phyloP scores from a whole-genome alignment of 2,888 invertebrate species.

The Mesorhabditis spiculigera region DNA sequence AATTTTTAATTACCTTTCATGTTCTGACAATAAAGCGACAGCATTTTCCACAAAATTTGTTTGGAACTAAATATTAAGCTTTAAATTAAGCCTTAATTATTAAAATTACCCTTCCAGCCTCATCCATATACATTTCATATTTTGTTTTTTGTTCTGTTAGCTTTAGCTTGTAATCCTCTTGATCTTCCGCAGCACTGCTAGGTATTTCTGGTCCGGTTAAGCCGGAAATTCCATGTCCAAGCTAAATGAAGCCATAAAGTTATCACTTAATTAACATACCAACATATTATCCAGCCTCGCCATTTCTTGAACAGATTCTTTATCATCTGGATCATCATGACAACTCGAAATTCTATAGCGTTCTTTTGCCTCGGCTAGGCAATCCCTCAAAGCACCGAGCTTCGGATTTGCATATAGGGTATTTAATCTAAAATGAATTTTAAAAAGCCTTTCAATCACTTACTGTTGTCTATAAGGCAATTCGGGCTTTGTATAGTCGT shows the following conservation, averaged over 20 bases:
- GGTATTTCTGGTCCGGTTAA: background rate
- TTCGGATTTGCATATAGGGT: background rate
- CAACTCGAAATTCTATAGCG: background rate
- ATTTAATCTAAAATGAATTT: background rate
- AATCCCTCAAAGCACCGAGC: background rate
- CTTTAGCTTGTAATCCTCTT: constrained; percentile 20
- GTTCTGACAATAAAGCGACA: constrained; percentile 70
- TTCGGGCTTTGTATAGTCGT: too few species aligned
- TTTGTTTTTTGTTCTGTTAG: constrained; percentile 12
- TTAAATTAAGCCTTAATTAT: background rate
- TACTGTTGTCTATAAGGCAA: too few species aligned
- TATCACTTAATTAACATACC: background rate
- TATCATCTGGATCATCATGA: constrained; percentile 6
- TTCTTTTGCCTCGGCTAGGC: background rate
- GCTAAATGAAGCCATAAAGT: background rate
- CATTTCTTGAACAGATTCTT: constrained; percentile 7
- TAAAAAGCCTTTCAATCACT: background rate
- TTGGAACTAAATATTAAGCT: constrained; percentile 10
- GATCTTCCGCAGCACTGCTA: constrained; percentile 12
- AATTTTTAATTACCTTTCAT: constrained; percentile 63
- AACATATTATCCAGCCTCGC: constrained; percentile 31
- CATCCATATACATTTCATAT: background rate
- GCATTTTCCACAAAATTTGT: constrained; percentile 16
- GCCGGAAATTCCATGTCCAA: constrained; percentile 16
- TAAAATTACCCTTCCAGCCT: background rate